Evolutionary conservation across 1,140 invertebrate genomes (phyloP), one percentile per base, ranked within the genome.

Genomic region (Colletes gigas): DNA sequence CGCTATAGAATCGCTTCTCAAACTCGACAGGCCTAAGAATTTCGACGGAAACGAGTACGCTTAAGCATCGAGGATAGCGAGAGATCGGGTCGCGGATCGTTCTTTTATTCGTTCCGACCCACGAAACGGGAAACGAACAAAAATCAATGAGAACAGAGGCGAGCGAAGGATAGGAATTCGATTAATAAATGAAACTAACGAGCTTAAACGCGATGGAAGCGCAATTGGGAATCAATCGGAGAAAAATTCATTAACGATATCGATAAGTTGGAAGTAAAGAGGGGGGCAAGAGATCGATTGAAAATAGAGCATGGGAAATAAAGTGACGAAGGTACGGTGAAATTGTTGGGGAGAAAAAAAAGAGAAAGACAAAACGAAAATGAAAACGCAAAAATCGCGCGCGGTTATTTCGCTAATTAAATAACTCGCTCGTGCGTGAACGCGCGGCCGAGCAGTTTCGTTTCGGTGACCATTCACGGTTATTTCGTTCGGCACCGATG

Each of bases 401-500:
- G 78, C 14, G 77, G 77, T 79, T 60, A 66, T 79, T 65, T 79
- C 60, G 77, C 60, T 79, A 79, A 79, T 79, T 79, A 79, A 79
- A 79, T 73, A 47, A 73, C 69, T 50, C 69, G 70, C 73, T 79
- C 39, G 70, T 12, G 77, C 77, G 70, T 73, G 52, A 79, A 79
- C 50, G 77, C 39, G 21, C 15, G 19, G 52, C 9, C 41, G 41
- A 12, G 39, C 50, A 30, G 50, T 69, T 68, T 57, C 72, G 39
- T 54, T 75, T 54, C 47, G 19, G 10, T n/a, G 52, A 21, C 12
- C 30, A 10, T 21, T 67, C 41, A 15, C n/a, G 59, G 59, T 54
- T 47, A 52, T 73, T 65, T 72, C 69, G 39, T 57, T 67, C 30
- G 65, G 21, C 72, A 12, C n/a, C 19, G 70, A 60, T 30, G 55